A percentile compares a stretch with the other conserved stretches of the same genome.
These are phyloP conservation scores for Xiphophorus birchmanni DNA, from an alignment of 2,797 vertebrate genomes.

Conservation along the genomic window DNA sequence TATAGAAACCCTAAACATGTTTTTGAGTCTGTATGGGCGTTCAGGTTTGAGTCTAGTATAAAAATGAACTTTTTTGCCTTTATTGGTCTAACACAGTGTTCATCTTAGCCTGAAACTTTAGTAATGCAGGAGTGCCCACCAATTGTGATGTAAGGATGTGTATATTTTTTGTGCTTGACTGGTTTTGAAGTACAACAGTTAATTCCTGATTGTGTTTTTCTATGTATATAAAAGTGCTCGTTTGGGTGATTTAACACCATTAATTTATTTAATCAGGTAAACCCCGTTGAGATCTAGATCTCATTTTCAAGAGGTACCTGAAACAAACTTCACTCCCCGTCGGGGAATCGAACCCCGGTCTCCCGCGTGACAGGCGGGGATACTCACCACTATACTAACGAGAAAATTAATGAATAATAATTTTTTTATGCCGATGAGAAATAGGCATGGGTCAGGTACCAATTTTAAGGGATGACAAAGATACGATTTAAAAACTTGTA, in stretches of 20 bases:
- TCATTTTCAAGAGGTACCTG: no score
- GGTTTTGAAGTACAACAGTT: neutral
- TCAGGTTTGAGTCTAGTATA: slow-evolving; percentile 28
- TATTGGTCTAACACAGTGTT: slow-evolving; percentile 54
- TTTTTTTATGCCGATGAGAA: neutral
- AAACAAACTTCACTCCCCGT: no score
- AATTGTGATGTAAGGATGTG: slow-evolving; percentile 6
- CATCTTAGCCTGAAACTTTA: slow-evolving; percentile 34
- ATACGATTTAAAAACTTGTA: neutral
- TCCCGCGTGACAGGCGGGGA: no score
- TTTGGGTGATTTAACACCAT: slow-evolving; percentile 5
- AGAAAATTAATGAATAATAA: neutral
- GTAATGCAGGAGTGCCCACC: slow-evolving; percentile 31
- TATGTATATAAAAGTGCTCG: neutral
- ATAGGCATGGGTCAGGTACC: neutral
- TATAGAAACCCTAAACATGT: slow-evolving; percentile 34
- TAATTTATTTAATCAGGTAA: neutral
- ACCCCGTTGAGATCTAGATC: no score
- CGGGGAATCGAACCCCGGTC: no score
- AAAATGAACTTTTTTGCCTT: slow-evolving; percentile 45
- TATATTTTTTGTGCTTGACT: slow-evolving; percentile 14
- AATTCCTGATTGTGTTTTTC: neutral
- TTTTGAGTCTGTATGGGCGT: slow-evolving; percentile 22
- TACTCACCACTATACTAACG: no score
- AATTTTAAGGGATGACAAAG: neutral